Evolutionary conservation across 2,113 vertebrate species (phyloP), one percentile per base, ranked within the genome.

Genomic region (Pampusana beccarii): DNA sequence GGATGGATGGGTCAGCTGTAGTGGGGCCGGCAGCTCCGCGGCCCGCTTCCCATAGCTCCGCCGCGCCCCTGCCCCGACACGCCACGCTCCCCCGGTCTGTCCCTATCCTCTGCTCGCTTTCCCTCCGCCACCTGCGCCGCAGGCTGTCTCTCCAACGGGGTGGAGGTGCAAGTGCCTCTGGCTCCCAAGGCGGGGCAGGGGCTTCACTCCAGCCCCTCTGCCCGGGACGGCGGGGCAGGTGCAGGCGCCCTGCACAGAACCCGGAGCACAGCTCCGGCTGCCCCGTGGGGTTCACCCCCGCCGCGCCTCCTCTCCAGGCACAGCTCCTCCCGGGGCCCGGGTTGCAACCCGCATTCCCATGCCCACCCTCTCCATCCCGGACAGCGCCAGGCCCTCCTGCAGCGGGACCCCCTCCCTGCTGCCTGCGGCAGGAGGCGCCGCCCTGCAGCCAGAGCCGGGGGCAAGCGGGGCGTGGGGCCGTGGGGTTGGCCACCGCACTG

Each of bases 1-100:
- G 60, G 21, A 17, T 21, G 38, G 46, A 7, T 4, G 38, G 5
- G 21, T 4, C 13, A 13, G 50, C 28, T 40, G 65, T 40, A 11
- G 38, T 44, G 44, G 11, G 10, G 17, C 14, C 13, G 14, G 34
- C 15, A 61, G 72, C 31, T 31, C n/a, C 28, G 26, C 23, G 6
- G 12, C 34, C 26, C 61, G 18, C 54, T 50, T 23, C 31, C 23
- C 53, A 5, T 14, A 2, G 54, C 33, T 18, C 12, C 23, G 28
- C 33, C 28, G 6, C 20, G 5, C 5, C 10, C 42, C 50, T 4
- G 14, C 33, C 46, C 58, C 34, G 34, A 15, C 46, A 25, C 21
- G 7, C 57, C 33, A 36, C 28, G 0, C 7, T 28, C 36, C n/a
- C 51, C 42, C 0, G 6, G 6, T 25, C 31, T 33, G 25, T 42